Evolutionary conservation across 2,888 invertebrate species (phyloP).

Genomic region (Ellobium chinense): DNA sequence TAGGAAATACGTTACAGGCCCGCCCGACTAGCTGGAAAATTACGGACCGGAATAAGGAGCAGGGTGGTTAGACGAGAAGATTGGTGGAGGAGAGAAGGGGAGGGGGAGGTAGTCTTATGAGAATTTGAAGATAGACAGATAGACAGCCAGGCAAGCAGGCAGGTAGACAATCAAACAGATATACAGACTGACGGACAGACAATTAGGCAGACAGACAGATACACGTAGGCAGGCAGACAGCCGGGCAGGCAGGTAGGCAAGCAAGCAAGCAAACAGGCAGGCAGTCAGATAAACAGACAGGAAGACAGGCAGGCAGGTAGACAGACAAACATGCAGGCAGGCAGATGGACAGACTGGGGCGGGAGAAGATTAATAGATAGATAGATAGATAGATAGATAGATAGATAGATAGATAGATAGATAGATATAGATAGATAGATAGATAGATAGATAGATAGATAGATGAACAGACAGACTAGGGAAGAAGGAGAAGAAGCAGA

Average conservation of each 20-base stretch:
- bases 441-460: not conserved
- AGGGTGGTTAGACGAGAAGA: not conserved
- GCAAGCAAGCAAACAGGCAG: not conserved
- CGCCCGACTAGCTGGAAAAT: not conserved
- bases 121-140: not conserved
- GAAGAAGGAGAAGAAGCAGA: not conserved
- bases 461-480: not conserved
- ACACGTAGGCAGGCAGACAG: not conserved
- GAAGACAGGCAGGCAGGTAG: not conserved
- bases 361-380: not conserved
- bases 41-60: not conserved
- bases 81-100: not conserved
- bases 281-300: not conserved
- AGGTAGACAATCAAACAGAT: not conserved
- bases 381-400: not conserved
- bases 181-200: too few relatives aligned
- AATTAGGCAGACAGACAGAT: not conserved
- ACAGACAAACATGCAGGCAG: not conserved
- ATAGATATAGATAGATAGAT: not conserved
- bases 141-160: too few relatives aligned
- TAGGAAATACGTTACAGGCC: slow-evolving; percentile 18
- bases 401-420: not conserved
- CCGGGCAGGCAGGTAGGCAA: not conserved
- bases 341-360: not conserved
- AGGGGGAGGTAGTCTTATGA: not conserved